phyloP scores from a whole-genome alignment of 30 jellyfish, hydroid and myxozoan genomes.

The Cassiopea andromeda region DNA sequence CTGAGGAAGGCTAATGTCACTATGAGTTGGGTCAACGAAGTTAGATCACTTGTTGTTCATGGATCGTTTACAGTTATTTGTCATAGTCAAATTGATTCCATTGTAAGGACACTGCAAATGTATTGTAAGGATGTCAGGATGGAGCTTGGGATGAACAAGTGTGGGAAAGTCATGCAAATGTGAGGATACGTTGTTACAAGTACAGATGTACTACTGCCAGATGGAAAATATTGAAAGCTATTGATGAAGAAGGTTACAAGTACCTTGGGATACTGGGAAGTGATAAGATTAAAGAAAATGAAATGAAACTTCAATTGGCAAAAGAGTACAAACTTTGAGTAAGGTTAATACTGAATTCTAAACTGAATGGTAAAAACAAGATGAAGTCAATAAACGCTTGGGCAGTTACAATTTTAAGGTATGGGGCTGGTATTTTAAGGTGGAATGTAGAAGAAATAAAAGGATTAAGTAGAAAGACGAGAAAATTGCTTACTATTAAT shows the following conservation, averaged over 20 bases:
- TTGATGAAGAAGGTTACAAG: background rate
- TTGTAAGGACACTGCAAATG: slow-evolving; percentile 14
- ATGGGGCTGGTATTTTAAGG: background rate
- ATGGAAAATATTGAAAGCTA: slow-evolving; percentile 26
- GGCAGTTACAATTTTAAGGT: slow-evolving; percentile 1
- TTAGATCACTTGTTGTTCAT: slow-evolving; percentile 37
- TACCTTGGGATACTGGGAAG: background rate
- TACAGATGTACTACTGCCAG: slow-evolving; percentile 3
- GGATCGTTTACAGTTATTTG: slow-evolving; percentile 38
- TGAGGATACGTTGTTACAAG: slow-evolving; percentile 15
- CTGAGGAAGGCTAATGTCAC: background rate
- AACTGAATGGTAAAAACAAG: slow-evolving; percentile 14
- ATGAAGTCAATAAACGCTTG: background rate
- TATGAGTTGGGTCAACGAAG: background rate
- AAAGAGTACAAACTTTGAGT: background rate
- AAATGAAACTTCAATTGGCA: background rate
- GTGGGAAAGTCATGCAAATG: slow-evolving; percentile 2
- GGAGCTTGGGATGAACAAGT: slow-evolving; percentile 53
- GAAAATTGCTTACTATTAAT: slow-evolving; percentile 10
- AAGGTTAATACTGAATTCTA: slow-evolving; percentile 1
- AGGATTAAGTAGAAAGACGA: background rate
- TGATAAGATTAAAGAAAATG: background rate
- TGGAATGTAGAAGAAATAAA: slow-evolving; percentile 4
- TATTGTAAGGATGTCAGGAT: slow-evolving; percentile 28
- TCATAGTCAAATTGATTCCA: slow-evolving; percentile 8